A percentile compares a stretch with the other conserved stretches of the same genome.
phyloP scores from a whole-genome alignment of 2,113 vertebrate genomes.

The Colinus virginianus region DNA sequence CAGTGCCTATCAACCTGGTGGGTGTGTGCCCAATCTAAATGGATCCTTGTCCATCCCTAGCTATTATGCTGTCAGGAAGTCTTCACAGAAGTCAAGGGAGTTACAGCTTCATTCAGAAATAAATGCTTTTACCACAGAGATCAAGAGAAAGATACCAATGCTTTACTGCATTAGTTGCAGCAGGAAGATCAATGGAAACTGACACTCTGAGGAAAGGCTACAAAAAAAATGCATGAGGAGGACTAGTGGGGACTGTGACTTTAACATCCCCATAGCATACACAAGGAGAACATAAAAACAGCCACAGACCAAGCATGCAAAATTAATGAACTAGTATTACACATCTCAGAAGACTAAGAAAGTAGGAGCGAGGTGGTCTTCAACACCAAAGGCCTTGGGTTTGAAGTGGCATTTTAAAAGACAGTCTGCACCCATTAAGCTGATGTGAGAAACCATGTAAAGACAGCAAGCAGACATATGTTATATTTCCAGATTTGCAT shows the following conservation, averaged over 20 bases:
- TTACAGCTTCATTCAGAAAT: slow-evolving; percentile 8
- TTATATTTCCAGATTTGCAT: slow-evolving; percentile 44
- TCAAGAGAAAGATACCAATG: slow-evolving; percentile 7
- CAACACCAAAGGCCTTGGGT: neutral
- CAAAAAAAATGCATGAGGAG: neutral
- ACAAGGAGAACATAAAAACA: neutral
- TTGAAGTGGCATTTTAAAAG: slow-evolving; percentile 4
- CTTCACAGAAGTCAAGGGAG: neutral
- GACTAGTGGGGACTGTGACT: neutral
- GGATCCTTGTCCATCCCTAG: neutral
- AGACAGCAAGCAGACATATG: slow-evolving; percentile 41
- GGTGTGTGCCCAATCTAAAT: neutral
- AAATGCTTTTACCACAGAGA: neutral
- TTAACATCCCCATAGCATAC: rapidly evolving
- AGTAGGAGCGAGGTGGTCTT: neutral
- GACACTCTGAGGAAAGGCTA: neutral
- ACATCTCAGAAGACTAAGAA: neutral
- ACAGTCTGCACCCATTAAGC: slow-evolving; percentile 28
- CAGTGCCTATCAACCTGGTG: neutral
- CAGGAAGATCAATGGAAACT: neutral
- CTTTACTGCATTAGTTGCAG: neutral
- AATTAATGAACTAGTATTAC: neutral
- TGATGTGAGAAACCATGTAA: neutral
- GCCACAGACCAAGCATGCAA: neutral
- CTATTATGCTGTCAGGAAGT: neutral